Percentiles rank a stretch among this genome's conserved stretches.
phyloP scores from a whole-genome alignment of 2,888 invertebrate genomes.

The Arrhopalites spinosus region DNA sequence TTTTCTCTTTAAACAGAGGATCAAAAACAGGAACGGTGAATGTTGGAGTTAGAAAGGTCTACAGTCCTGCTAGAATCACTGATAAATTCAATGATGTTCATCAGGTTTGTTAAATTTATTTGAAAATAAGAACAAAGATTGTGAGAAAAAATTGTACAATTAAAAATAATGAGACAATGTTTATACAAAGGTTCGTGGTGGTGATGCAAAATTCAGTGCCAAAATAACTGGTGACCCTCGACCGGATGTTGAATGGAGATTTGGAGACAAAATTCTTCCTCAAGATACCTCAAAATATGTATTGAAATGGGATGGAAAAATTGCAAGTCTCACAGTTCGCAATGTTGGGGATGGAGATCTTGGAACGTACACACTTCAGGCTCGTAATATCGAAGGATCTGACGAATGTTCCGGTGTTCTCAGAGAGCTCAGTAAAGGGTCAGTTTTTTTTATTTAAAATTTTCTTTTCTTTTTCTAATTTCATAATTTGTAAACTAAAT shows the following conservation, averaged over 20 bases:
- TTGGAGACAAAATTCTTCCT: conserved; percentile 73
- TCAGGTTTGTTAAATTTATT: conserved; percentile 61
- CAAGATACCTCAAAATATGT: conserved; percentile 73
- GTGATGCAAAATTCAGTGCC: conserved; percentile 82
- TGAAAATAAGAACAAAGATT: too few species aligned
- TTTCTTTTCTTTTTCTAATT: conserved; percentile 4
- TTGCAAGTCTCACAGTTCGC: conserved; percentile 71
- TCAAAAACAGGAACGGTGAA: conserved; percentile 66
- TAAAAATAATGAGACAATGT: too few species aligned
- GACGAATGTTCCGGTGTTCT: conserved; percentile 69
- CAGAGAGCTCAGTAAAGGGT: conserved; percentile 7
- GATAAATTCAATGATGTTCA: conserved; percentile 74
- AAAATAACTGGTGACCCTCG: conserved; percentile 79
- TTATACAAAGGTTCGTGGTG: conserved; percentile 67
- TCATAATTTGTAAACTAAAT: neutral
- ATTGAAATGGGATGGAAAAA: conserved; percentile 67
- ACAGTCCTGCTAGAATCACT: conserved; percentile 77
- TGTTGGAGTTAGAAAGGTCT: conserved; percentile 77
- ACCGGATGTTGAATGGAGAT: conserved; percentile 86
- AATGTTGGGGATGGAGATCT: conserved; percentile 71
- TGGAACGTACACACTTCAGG: conserved; percentile 77
- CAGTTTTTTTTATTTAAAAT: neutral
- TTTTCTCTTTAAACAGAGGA: too few species aligned
- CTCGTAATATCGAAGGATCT: conserved; percentile 79
- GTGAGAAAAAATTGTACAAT: neutral